These are phyloP conservation scores for Augiades crinisus DNA, from an alignment of 2,888 invertebrate species.

Conservation along the genomic window DNA sequence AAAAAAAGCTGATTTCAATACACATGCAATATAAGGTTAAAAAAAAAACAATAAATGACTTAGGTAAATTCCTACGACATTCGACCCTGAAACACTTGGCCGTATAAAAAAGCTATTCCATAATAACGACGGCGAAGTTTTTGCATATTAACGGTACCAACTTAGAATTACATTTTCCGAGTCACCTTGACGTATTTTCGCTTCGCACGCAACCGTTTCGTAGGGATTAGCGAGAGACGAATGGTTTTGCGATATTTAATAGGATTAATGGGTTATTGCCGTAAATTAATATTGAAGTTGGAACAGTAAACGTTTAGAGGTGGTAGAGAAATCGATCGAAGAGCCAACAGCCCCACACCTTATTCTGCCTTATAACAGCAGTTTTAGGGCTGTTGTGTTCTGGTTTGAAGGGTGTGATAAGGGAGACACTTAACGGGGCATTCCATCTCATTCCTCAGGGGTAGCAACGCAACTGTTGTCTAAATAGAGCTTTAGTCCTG, in stretches of 20 bases:
- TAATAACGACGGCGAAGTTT: constrained; percentile 19
- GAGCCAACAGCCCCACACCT: too few species aligned
- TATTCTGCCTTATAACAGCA: too few species aligned
- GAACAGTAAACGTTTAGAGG: too few species aligned
- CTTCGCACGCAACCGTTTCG: constrained; percentile 26
- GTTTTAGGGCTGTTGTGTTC: too few species aligned
- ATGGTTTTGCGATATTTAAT: constrained; percentile 5
- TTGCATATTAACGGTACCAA: constrained; percentile 21
- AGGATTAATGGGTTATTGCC: background rate
- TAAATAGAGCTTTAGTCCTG: too few species aligned
- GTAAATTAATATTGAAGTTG: background rate
- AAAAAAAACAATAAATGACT: background rate
- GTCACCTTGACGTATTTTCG: constrained; percentile 31
- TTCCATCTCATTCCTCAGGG: too few species aligned
- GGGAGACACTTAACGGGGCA: too few species aligned
- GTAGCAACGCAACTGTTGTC: too few species aligned
- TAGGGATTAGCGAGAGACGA: constrained; percentile 5
- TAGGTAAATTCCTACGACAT: constrained; percentile 7
- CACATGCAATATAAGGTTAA: too few species aligned
- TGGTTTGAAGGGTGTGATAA: too few species aligned
- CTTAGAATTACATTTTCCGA: constrained; percentile 20
- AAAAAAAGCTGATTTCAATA: too few species aligned
- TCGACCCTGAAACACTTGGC: constrained; percentile 17
- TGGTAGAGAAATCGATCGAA: too few species aligned
- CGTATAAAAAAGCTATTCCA: constrained; percentile 15